These are phyloP conservation scores for Diaperis boleti DNA, from an alignment of 2,888 invertebrate species.

Conservation along the genomic window DNA sequence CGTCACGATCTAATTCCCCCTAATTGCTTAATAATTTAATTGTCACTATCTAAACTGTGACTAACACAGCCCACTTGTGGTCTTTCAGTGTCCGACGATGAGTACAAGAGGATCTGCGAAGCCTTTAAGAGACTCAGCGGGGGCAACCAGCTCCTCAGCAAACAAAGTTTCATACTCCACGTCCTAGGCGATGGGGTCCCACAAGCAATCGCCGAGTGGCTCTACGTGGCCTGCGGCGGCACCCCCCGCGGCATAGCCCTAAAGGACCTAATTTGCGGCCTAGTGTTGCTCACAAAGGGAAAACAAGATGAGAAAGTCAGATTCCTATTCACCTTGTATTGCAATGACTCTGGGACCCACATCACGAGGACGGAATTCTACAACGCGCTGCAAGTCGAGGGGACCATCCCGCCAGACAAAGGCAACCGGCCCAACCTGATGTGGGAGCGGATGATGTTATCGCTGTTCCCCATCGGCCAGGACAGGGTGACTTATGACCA, in stretches of 20 bases:
- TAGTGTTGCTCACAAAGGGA: slow-evolving; percentile 88
- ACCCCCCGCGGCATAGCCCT: slow-evolving; percentile 84
- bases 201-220: slow-evolving; percentile 81
- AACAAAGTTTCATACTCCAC: slow-evolving; percentile 84
- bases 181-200: slow-evolving; percentile 91
- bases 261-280: slow-evolving; percentile 85
- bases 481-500: slow-evolving; percentile 78
- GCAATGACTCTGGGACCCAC: slow-evolving; percentile 82
- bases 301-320: slow-evolving; percentile 87
- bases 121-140: slow-evolving; percentile 89
- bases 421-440: slow-evolving; percentile 57
- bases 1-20: slow-evolving; percentile 4
- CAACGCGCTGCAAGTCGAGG: slow-evolving; percentile 72
- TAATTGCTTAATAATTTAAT: slow-evolving; percentile 20
- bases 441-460: slow-evolving; percentile 63
- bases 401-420: slow-evolving; percentile 53
- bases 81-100: slow-evolving; percentile 83
- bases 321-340: slow-evolving; percentile 89
- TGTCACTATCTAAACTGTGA: not conserved
- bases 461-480: slow-evolving; percentile 63
- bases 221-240: slow-evolving; percentile 88
- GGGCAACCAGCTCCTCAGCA: slow-evolving; percentile 76
- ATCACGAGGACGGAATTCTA: slow-evolving; percentile 83
- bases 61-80: not conserved
- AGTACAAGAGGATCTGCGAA: slow-evolving; percentile 85